phyloP scores from a whole-genome alignment of 2,888 invertebrate genomes.

The Drosophila paranaensis region DNA sequence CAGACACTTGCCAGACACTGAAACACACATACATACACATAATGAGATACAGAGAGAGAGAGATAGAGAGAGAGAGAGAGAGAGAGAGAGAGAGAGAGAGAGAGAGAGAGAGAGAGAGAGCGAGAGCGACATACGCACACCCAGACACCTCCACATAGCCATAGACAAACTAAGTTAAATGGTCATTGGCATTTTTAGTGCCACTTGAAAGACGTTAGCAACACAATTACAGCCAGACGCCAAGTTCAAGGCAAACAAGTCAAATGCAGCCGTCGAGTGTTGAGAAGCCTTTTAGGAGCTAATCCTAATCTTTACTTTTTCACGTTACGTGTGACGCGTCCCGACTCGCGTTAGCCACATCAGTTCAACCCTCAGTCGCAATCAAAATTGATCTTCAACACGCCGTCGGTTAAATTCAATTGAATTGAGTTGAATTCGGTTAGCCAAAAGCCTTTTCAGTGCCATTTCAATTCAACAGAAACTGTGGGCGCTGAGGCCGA shows the following conservation, averaged over 20 bases:
- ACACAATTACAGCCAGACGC: conserved; percentile 43
- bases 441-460: conserved; percentile 61
- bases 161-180: conserved; percentile 48
- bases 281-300: conserved; percentile 14
- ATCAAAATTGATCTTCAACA: conserved; percentile 35
- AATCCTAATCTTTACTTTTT: conserved; percentile 14
- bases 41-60: neutral
- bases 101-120: neutral
- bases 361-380: conserved; percentile 4
- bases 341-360: neutral
- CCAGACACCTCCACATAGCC: neutral
- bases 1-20: conserved; percentile 19
- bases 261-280: neutral
- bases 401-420: conserved; percentile 53
- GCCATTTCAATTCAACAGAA: conserved; percentile 65
- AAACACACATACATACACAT: neutral
- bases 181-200: conserved; percentile 69
- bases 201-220: conserved; percentile 47
- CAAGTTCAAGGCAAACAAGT: conserved; percentile 46
- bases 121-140: neutral
- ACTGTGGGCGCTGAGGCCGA: conserved; percentile 30
- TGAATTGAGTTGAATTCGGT: conserved; percentile 64
- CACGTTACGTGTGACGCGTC: neutral
- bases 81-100: neutral
- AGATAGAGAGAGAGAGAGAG: neutral